phyloP scores from a whole-genome alignment of 2,113 vertebrate genomes.

The Zootoca vivipara region DNA sequence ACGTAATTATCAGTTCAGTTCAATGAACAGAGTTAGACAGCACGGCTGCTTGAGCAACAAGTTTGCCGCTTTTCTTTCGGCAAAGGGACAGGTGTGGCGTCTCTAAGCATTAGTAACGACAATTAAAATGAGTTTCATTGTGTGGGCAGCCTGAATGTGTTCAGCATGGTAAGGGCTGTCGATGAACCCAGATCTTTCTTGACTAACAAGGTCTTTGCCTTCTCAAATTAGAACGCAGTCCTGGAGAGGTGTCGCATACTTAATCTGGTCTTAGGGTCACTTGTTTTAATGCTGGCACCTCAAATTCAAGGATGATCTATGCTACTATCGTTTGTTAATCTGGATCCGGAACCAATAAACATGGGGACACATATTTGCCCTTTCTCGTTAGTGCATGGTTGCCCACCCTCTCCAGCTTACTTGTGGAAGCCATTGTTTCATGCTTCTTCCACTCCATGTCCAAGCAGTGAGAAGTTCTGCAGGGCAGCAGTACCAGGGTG shows the following conservation, averaged over 20 bases:
- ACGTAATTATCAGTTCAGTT: conserved; percentile 26
- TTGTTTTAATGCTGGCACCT: not conserved
- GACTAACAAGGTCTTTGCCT: not conserved
- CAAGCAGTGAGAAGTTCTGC: not conserved
- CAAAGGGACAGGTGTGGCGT: not conserved
- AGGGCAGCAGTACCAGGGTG: not conserved
- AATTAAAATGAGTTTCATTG: not conserved
- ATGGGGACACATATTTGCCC: not conserved
- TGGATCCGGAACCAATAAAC: not conserved
- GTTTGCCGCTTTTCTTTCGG: conserved; percentile 21
- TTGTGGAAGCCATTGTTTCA: not conserved
- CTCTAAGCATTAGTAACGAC: not conserved
- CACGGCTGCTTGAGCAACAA: not conserved
- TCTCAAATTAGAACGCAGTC: not conserved
- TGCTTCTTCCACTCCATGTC: not conserved
- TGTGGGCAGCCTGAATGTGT: not conserved
- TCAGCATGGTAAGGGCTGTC: not conserved
- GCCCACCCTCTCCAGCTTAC: not conserved
- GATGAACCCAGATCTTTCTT: not conserved
- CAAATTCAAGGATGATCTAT: not conserved
- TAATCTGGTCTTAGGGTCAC: not conserved
- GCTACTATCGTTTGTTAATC: not conserved
- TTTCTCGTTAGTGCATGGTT: not conserved
- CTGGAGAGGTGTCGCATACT: not conserved
- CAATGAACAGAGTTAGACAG: conserved; percentile 20